Percentiles rank a stretch among this genome's conserved stretches.
phyloP scores from a whole-genome alignment of 2,113 vertebrate species.

The Toxotes jaculatrix region DNA sequence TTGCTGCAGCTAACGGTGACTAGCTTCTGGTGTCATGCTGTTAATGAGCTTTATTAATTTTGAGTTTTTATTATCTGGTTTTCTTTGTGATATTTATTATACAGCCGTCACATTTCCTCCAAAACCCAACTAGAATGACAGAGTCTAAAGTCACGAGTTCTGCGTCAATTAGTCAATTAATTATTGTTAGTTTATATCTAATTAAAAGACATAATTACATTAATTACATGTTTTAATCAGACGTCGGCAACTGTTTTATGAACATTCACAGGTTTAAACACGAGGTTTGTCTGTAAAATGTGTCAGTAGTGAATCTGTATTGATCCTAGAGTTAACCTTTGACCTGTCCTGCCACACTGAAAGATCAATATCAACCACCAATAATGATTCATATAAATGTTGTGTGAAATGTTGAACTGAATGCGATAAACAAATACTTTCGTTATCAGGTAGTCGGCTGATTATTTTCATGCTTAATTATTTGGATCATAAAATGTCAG shows the following conservation, averaged over 20 bases:
- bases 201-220: background rate
- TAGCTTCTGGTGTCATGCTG: slow-evolving; percentile 21
- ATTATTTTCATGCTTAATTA: background rate
- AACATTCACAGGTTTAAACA: background rate
- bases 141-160: background rate
- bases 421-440: background rate
- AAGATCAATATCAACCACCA: slow-evolving; percentile 35
- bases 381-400: background rate
- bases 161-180: background rate
- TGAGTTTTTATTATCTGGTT: background rate
- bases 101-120: background rate
- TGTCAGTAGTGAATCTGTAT: slow-evolving; percentile 26
- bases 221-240: background rate
- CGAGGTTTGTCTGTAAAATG: background rate
- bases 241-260: background rate
- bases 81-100: background rate
- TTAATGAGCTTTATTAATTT: background rate
- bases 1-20: slow-evolving; percentile 12
- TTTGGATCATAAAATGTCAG: background rate
- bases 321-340: slow-evolving; percentile 64
- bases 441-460: background rate
- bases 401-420: background rate
- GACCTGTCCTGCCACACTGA: slow-evolving; percentile 31
- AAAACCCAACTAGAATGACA: background rate
- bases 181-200: background rate